These are phyloP conservation scores for Tillus elongatus DNA, from an alignment of 2,888 invertebrate species.

Conservation along the genomic window DNA sequence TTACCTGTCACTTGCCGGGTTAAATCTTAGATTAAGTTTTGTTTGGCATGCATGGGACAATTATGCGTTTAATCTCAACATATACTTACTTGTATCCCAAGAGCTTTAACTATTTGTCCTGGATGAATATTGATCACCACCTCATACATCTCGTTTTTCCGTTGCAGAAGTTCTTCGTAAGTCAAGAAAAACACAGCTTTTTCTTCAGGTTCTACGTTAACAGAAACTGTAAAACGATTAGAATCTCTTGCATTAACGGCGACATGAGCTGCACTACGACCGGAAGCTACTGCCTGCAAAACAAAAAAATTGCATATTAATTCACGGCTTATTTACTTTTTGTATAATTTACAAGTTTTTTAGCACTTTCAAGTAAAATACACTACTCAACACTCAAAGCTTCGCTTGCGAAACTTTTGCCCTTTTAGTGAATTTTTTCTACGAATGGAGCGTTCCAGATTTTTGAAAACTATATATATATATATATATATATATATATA, in stretches of 20 bases:
- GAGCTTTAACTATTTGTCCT: constrained; percentile 53
- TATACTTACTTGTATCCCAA: constrained; percentile 46
- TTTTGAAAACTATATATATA: no score
- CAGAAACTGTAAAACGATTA: constrained; percentile 58
- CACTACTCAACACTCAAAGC: no score
- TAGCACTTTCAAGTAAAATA: neutral
- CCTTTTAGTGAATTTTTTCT: neutral
- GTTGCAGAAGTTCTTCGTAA: constrained; percentile 61
- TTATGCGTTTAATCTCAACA: no score
- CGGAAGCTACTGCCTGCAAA: constrained; percentile 50
- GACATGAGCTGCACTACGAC: constrained; percentile 55
- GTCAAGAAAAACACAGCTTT: constrained; percentile 60
- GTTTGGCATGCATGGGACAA: no score
- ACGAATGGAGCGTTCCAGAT: no score
- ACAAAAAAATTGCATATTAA: no score
- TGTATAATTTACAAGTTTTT: no score
- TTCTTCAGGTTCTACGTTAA: constrained; percentile 56
- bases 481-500: no score
- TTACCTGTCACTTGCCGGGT: no score
- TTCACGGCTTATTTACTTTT: neutral
- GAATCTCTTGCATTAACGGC: constrained; percentile 58
- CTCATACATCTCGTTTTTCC: constrained; percentile 58
- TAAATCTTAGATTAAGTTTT: no score
- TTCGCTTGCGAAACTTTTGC: no score
- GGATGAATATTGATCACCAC: constrained; percentile 61